A percentile compares a stretch with the other conserved stretches of the same genome.
Evolutionary conservation across 2,113 vertebrate species (phyloP).

Genomic region (Asarcornis scutulata): DNA sequence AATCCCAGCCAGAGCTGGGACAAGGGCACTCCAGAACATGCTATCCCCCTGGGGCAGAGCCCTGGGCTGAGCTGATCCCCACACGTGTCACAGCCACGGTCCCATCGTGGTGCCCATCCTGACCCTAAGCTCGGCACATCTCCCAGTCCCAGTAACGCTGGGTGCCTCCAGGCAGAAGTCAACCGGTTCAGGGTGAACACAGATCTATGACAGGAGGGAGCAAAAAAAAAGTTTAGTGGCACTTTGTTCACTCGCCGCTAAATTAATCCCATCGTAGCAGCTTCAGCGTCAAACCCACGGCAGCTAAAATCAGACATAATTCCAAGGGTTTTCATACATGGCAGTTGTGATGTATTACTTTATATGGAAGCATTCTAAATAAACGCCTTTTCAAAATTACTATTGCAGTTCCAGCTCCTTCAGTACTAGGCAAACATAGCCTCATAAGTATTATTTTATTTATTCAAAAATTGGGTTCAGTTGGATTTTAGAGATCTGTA

Average conservation of each 20-base stretch:
- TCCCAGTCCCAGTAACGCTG: not conserved
- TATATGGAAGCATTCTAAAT: not conserved
- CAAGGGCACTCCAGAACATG: not conserved
- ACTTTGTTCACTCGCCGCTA: not conserved
- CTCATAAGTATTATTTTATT: not conserved
- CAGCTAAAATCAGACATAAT: not conserved
- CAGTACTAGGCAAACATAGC: not conserved
- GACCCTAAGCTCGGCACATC: not conserved
- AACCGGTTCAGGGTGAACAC: not conserved
- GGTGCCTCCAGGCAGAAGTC: not conserved
- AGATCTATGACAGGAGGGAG: not conserved
- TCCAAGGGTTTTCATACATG: not conserved
- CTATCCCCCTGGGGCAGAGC: not conserved
- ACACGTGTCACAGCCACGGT: not conserved
- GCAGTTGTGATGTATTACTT: not conserved
- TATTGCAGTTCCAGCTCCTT: not conserved
- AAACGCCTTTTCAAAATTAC: not conserved
- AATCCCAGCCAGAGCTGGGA: not conserved
- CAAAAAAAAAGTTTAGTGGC: not conserved
- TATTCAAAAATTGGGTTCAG: not conserved
- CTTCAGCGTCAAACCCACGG: not conserved
- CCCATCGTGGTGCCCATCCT: not conserved
- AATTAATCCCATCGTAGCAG: not conserved
- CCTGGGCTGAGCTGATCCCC: not conserved
- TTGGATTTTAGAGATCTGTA: not conserved